Evolutionary conservation across 2,113 vertebrate genomes (phyloP), one percentile per base, ranked within the genome.

Genomic region (Pterophyllum scalare): DNA sequence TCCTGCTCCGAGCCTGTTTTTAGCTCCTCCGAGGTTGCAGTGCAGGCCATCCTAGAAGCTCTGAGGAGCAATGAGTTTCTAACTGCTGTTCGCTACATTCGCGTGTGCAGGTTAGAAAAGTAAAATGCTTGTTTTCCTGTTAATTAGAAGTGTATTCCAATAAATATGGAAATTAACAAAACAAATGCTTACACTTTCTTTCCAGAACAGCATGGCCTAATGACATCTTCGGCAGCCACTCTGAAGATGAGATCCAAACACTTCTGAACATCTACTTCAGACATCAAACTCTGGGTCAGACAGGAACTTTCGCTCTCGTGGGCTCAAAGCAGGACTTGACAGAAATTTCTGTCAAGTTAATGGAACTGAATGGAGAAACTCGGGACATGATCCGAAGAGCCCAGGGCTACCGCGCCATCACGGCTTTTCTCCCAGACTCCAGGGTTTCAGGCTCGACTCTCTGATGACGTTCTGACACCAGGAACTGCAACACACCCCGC

Each of bases 221-320:
- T 57, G 97, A 99, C 92, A 98, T 99, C 91, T 99, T 99, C 88
- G 98, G 98, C 92, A 97, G 96, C 94, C 96, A 77, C 76, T 97
- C 97, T 31, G 98, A 99, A 0, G 97, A 98, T 31, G 98, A 99
- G 93, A 95, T 97, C 88, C 98, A 98, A 94, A 99, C 97, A 26
- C 95, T 99, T 62, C 95, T 99, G 91, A 98, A 98, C 91, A 99
- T 99, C 92, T 99, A 97, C 89, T 99, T 99, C 95, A 97, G 98
- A 81, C 98, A 99, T 94, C 98, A 99, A 92, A 98, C 98, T 9
- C 90, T 99, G 88, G 98, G 98, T 80, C 98, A 98, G 93, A 99
- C 97, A 0, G 98, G 98, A 89, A 98, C 97, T 5, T 99, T 98
- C 15, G 98, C 98, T 13, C 91, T 99, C 88, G 98, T 99, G 89